A percentile compares a stretch with the other conserved stretches of the same genome.
These are phyloP conservation scores for Trichogramma dendrolimi DNA, from an alignment of 2,888 invertebrate species.

Conservation along the genomic window DNA sequence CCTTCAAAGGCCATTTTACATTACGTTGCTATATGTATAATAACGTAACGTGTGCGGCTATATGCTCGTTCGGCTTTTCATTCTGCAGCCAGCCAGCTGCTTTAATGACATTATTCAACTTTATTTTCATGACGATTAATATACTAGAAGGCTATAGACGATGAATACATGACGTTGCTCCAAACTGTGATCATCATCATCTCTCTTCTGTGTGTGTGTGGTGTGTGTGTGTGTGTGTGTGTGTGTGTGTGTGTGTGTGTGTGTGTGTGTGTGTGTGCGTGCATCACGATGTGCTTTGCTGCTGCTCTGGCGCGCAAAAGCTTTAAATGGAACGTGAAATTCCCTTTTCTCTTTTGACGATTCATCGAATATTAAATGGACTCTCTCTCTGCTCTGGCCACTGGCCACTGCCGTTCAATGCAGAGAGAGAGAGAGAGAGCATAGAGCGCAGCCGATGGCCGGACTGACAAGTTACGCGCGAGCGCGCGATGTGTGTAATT, in stretches of 20 bases:
- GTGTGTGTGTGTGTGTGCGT: too few relatives aligned
- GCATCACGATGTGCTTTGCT: background rate
- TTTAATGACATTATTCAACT: slow-evolving; percentile 28
- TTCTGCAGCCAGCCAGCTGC: slow-evolving; percentile 10
- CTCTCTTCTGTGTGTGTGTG: too few relatives aligned
- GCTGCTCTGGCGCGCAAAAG: background rate
- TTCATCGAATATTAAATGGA: slow-evolving; percentile 17
- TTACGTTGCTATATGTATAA: too few relatives aligned
- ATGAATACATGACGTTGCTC: background rate
- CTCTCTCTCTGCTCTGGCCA: background rate
- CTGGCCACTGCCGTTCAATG: too few relatives aligned
- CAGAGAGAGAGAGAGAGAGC: too few relatives aligned
- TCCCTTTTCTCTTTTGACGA: background rate
- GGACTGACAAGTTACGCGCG: too few relatives aligned
- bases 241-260: too few relatives aligned
- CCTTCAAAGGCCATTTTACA: background rate
- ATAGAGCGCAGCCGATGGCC: too few relatives aligned
- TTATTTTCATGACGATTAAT: slow-evolving; percentile 16
- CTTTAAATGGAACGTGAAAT: slow-evolving; percentile 2
- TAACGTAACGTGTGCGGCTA: too few relatives aligned
- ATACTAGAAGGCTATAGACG: slow-evolving; percentile 4
- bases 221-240: too few relatives aligned
- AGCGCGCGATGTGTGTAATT: background rate
- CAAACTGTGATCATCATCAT: too few relatives aligned
- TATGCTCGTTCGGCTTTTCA: slow-evolving; percentile 14